Percentiles rank a stretch among this genome's conserved stretches.
Evolutionary conservation across 2,797 vertebrate species (phyloP).

Genomic region (Betta splendens): DNA sequence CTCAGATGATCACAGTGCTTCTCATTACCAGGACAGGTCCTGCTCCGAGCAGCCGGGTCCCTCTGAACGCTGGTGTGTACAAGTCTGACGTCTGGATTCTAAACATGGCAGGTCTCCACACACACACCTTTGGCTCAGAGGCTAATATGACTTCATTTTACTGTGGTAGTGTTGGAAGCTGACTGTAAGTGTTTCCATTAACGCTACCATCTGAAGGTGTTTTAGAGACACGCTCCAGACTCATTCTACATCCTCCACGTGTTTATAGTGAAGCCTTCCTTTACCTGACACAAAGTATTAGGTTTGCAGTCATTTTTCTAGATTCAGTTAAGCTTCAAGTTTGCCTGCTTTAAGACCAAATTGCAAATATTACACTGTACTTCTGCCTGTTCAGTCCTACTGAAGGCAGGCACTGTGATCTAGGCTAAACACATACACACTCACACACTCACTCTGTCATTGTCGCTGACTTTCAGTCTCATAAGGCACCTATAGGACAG

Average conservation of each 20-base stretch:
- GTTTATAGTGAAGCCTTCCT: too few species aligned
- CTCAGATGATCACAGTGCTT: constrained; percentile 21
- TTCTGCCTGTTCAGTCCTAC: constrained; percentile 31
- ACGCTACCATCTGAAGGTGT: not conserved
- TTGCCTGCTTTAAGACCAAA: constrained; percentile 31
- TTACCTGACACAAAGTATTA: too few species aligned
- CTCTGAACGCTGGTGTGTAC: constrained; percentile 21
- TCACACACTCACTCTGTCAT: constrained; percentile 13
- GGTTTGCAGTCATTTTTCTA: constrained; percentile 26
- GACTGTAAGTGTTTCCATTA: constrained; percentile 2
- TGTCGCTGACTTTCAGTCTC: constrained; percentile 33
- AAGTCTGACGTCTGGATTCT: not conserved
- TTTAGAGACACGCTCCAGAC: constrained; percentile 11
- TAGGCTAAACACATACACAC: constrained; percentile 19
- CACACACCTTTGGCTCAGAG: not conserved
- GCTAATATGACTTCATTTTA: not conserved
- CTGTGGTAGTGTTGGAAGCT: constrained; percentile 8
- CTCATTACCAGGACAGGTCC: not conserved
- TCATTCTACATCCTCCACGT: too few species aligned
- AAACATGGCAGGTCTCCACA: not conserved
- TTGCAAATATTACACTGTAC: constrained; percentile 37
- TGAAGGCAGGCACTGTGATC: constrained; percentile 51
- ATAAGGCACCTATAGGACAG: constrained; percentile 67
- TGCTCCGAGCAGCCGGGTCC: constrained; percentile 18
- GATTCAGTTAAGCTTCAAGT: constrained; percentile 52